phyloP scores from a whole-genome alignment of 2,113 vertebrate genomes.

The Turdus rufiventris region DNA sequence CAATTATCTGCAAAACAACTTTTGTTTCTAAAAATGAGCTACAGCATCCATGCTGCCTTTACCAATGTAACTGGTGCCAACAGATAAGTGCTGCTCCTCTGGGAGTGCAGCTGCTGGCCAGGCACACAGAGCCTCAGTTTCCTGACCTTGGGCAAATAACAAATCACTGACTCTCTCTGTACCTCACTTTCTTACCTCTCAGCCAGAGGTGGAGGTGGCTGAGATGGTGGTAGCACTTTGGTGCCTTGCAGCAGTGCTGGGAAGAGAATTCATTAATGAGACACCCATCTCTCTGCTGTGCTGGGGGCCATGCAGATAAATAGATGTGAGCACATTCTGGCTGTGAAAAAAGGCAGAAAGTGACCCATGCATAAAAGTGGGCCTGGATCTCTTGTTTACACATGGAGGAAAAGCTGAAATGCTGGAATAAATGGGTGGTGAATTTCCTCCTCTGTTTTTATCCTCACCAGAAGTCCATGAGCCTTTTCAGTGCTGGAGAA shows the following conservation, averaged over 20 bases:
- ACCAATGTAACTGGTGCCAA: neutral
- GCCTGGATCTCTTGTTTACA: neutral
- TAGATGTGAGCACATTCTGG: neutral
- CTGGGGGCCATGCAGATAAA: neutral
- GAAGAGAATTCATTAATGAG: slow-evolving; percentile 2
- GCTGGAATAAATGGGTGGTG: neutral
- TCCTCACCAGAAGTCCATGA: neutral
- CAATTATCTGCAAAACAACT: neutral
- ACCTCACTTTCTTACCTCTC: neutral
- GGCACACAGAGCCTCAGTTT: neutral
- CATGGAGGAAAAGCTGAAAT: neutral
- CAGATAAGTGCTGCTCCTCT: rapidly evolving
- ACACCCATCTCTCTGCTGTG: neutral
- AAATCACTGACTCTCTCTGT: neutral
- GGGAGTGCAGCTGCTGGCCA: neutral
- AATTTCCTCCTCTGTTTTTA: neutral
- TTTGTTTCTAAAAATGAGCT: neutral
- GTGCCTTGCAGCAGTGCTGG: neutral
- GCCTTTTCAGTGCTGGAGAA: neutral
- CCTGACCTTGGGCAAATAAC: neutral
- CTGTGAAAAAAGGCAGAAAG: neutral
- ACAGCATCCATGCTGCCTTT: neutral
- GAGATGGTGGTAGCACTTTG: neutral
- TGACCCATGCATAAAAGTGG: neutral
- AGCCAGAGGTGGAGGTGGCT: neutral